Base-by-base conservation (phyloP, 2,113 vertebrate genomes). In the Ranitomeya variabilis region DNA sequence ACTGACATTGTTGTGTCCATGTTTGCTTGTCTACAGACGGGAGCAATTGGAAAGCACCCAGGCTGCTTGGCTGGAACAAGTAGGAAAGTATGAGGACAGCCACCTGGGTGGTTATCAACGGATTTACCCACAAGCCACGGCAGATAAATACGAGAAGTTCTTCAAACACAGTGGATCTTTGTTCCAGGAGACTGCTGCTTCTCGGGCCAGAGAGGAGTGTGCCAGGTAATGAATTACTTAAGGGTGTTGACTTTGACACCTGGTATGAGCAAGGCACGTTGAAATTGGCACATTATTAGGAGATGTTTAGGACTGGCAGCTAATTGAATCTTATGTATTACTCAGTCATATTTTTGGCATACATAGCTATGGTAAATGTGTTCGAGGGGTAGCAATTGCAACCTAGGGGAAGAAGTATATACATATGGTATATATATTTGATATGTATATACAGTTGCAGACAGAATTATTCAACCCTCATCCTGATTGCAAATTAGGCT, bases 191-290 rank as follows among this genome's bases (percentile, higher is more conserved):
- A 96, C 95, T 0, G 92, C 62, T 0, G 87, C 95, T 11, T 96
- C 94, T 90, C 95, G 90, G 86, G 95, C 95, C 23, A 93, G 95
- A 67, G 94, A 95, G 83, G 92, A 95, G 87, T 92, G 93, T 16
- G 93, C 92, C 91, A 96, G 95, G 95, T 96, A 92, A 84, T 54
- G 21, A 2, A 7, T 83, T 21, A 67, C 19, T 82, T 64, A 64
- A 45, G 19, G n/a, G 37, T 66, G 60, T 15, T 8, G 80, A 66
- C 80, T 83, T 52, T 60, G 15, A 80, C 60, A 60, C 14, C 15
- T 80, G 54, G 62, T 62, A 11, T 23, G 15, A 23, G 15, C n/a
- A 26, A 23, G 31, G 14, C n/a, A 54, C 62, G 7, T 67, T 10
- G 18, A 64, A 64, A 67, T 67, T 67, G 64, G 2, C 19, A 67